phyloP scores from a whole-genome alignment of 2,113 vertebrate genomes.

The Neodontobutis hainanensis region DNA sequence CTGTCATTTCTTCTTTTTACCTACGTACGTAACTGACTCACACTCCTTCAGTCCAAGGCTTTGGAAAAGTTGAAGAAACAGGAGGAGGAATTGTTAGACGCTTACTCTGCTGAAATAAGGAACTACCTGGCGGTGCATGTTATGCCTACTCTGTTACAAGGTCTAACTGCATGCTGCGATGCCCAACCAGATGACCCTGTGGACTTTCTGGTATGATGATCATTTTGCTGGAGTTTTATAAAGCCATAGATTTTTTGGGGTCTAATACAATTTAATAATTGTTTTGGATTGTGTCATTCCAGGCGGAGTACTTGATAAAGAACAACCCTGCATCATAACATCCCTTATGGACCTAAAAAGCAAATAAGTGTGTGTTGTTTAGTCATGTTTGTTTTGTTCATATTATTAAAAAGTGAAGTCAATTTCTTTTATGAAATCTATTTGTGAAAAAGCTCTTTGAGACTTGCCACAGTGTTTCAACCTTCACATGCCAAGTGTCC shows the following conservation, averaged over 20 bases:
- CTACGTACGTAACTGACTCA: background rate
- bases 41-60: slow-evolving; percentile 71
- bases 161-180: slow-evolving; percentile 85
- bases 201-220: slow-evolving; percentile 83
- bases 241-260: too few relatives aligned
- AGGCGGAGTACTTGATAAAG: slow-evolving; percentile 75
- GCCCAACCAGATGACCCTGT: slow-evolving; percentile 85
- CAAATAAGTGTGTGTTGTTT: too few relatives aligned
- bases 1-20: background rate
- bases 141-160: slow-evolving; percentile 88
- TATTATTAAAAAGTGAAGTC: background rate
- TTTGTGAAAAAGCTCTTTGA: background rate
- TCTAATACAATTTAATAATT: background rate
- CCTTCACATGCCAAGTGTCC: slow-evolving; percentile 30
- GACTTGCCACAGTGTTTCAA: slow-evolving; percentile 21
- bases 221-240: background rate
- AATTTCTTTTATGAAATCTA: slow-evolving; percentile 9
- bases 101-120: slow-evolving; percentile 79
- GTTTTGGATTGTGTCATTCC: slow-evolving; percentile 47
- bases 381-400: background rate
- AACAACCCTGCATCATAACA: slow-evolving; percentile 59
- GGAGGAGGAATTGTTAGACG: slow-evolving; percentile 83
- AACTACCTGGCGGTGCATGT: slow-evolving; percentile 87
- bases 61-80: slow-evolving; percentile 80
- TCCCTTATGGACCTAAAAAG: background rate